A percentile compares a stretch with the other conserved stretches of the same genome.
Conservation (phyloP, 2,888 invertebrate genomes). For the Phrixothrix hirtus region DNA sequence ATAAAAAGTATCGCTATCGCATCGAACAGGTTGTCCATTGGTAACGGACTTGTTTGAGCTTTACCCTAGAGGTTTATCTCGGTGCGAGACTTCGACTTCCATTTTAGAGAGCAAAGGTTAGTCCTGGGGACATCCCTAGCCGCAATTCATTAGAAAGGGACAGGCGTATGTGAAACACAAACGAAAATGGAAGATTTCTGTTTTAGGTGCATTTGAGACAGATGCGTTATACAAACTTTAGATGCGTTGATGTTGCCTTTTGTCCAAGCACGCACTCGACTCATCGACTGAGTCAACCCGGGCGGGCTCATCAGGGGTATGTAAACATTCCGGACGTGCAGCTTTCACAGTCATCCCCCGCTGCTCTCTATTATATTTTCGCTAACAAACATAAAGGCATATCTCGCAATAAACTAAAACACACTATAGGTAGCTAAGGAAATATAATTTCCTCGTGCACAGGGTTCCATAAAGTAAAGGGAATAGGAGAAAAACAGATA, state of each 20-base stretch:
- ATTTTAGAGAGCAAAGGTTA: constrained; percentile 29
- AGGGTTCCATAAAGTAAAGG: background rate
- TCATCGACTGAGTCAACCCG: constrained; percentile 53
- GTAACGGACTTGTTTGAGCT: constrained; percentile 33
- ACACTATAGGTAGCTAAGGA: constrained; percentile 5
- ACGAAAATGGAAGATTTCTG: constrained; percentile 6
- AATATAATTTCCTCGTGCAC: background rate
- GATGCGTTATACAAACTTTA: constrained; percentile 35
- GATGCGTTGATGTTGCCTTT: constrained; percentile 49
- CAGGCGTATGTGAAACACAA: constrained; percentile 8
- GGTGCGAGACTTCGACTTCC: constrained; percentile 38
- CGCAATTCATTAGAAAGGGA: constrained; percentile 30
- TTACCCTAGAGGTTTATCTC: constrained; percentile 39
- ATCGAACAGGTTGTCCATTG: constrained; percentile 44
- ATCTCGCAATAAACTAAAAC: constrained; percentile 21
- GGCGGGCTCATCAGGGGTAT: constrained; percentile 50
- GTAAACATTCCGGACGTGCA: constrained; percentile 51
- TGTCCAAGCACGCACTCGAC: constrained; percentile 52
- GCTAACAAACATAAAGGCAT: constrained; percentile 22
- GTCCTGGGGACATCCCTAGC: constrained; percentile 22
- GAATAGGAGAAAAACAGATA: no score
- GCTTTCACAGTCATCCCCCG: constrained; percentile 47
- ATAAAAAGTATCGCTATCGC: constrained; percentile 23
- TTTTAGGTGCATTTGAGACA: constrained; percentile 29
- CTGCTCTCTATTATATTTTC: constrained; percentile 23